A percentile compares a stretch with the other conserved stretches of the same genome.
Evolutionary conservation across 1,140 invertebrate species (phyloP).

Genomic region (Drosophila triauraria): DNA sequence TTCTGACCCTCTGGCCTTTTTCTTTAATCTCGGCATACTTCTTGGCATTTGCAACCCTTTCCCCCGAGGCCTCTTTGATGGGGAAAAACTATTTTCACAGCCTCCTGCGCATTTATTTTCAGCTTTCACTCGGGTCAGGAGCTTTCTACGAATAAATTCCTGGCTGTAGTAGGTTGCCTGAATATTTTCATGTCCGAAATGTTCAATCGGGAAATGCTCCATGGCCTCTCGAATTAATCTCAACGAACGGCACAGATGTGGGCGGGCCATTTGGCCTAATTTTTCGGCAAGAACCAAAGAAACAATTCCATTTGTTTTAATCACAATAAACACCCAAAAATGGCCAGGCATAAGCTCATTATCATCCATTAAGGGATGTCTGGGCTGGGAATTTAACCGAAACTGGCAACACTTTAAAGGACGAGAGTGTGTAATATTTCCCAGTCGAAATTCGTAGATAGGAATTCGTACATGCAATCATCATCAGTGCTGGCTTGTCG

Average conservation of each 20-base stretch:
- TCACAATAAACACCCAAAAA: slow-evolving; percentile 49
- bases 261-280: slow-evolving; percentile 18
- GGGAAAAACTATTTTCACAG: slow-evolving; percentile 33
- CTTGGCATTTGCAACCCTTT: slow-evolving; percentile 16
- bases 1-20: slow-evolving; percentile 9
- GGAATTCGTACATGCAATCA: slow-evolving; percentile 13
- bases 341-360: slow-evolving; percentile 27
- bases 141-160: slow-evolving; percentile 32
- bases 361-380: slow-evolving; percentile 25
- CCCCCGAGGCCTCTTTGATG: slow-evolving; percentile 4
- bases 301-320: slow-evolving; percentile 41
- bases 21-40: slow-evolving; percentile 20
- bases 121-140: neutral
- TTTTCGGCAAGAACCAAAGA: slow-evolving; percentile 5
- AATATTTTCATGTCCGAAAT: slow-evolving; percentile 37
- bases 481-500: slow-evolving; percentile 16
- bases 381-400: neutral
- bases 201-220: slow-evolving; percentile 20
- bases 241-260: slow-evolving; percentile 8
- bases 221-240: slow-evolving; percentile 22
- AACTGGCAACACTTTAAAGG: slow-evolving; percentile 18
- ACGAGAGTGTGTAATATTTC: neutral
- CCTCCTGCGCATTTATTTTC: slow-evolving; percentile 18
- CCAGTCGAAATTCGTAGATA: neutral
- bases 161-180: neutral